Evolutionary conservation across 2,797 vertebrate species (phyloP).

Genomic region (Amblyraja radiata): DNA sequence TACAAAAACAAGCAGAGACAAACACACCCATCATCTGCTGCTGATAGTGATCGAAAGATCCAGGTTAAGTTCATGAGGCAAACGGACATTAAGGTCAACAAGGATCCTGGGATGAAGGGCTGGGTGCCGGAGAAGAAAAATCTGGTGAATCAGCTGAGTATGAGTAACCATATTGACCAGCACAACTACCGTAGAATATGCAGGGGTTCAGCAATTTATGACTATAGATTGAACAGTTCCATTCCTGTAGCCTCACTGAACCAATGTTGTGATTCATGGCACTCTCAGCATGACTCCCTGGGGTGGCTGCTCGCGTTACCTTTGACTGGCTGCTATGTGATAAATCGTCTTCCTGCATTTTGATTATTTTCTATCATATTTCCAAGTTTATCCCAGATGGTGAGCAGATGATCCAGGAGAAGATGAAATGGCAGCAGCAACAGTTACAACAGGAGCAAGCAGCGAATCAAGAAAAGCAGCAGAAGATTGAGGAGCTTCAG

Average conservation of each 20-base stretch:
- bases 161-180: background rate
- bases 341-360: background rate
- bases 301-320: background rate
- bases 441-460: background rate
- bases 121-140: background rate
- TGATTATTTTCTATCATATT: background rate
- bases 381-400: background rate
- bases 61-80: background rate
- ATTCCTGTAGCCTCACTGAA: background rate
- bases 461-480: conserved; percentile 12
- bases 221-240: background rate
- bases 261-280: background rate
- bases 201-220: too few relatives aligned
- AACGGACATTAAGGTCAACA: background rate
- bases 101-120: background rate
- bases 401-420: background rate
- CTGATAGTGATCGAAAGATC: background rate
- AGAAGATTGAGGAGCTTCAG: conserved; percentile 6
- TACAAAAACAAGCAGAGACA: background rate
- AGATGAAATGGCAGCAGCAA: background rate
- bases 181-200: background rate
- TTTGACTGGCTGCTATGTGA: background rate
- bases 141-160: background rate
- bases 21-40: background rate
- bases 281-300: background rate